Percentiles rank a stretch among this genome's conserved stretches.
Conservation (phyloP, 2,797 vertebrate genomes). For the Platyrinchus mystaceus region DNA sequence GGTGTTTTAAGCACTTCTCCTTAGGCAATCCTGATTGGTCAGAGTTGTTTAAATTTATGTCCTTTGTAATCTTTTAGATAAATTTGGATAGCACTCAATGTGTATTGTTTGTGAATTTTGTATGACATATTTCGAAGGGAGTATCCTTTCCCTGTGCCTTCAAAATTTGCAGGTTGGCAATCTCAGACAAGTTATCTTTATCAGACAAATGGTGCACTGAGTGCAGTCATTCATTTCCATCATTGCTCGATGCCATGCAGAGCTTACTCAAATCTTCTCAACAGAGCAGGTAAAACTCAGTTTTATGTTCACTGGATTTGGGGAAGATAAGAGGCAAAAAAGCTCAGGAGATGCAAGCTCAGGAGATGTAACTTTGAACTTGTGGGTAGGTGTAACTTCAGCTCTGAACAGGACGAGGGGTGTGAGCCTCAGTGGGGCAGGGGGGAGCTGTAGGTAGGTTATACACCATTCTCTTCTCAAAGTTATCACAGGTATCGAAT, state of each 20-base stretch:
- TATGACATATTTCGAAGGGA: not conserved
- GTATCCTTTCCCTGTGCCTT: not conserved
- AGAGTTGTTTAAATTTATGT: not conserved
- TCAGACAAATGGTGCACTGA: not conserved
- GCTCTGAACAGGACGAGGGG: not conserved
- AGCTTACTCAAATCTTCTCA: not conserved
- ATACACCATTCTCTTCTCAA: not conserved
- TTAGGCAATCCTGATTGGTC: not conserved
- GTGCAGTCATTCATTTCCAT: not conserved
- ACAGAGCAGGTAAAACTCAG: not conserved
- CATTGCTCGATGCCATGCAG: not conserved
- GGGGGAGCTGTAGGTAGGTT: not conserved
- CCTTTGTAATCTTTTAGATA: not conserved
- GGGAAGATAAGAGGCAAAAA: not conserved
- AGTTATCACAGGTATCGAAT: not conserved
- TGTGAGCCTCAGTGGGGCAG: not conserved
- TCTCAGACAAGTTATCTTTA: not conserved
- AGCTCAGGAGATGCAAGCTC: not conserved
- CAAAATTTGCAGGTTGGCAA: rapidly evolving
- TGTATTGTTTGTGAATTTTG: not conserved
- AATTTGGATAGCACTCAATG: not conserved
- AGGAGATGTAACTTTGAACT: not conserved
- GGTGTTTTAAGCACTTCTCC: not conserved
- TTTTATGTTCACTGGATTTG: not conserved
- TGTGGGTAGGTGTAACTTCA: not conserved